A percentile compares a stretch with the other conserved stretches of the same genome.
phyloP scores from a whole-genome alignment of 1,140 invertebrate genomes.

The Drosophila micromelanica region DNA sequence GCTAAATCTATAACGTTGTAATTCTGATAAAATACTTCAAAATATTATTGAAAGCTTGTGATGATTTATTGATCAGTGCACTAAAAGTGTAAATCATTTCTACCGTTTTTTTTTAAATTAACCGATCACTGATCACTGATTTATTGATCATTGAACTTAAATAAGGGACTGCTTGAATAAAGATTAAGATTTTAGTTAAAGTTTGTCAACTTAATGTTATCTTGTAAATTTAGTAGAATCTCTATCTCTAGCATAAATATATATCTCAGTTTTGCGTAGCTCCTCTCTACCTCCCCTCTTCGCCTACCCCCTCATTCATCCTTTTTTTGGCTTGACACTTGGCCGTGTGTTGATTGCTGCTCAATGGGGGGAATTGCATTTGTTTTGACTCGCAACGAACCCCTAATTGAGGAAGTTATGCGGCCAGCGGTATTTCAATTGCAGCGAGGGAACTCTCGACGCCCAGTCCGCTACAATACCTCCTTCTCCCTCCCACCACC shows the following conservation, averaged over 20 bases:
- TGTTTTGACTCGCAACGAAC: constrained; percentile 43
- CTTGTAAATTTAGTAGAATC: neutral
- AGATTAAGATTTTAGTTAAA: too few relatives aligned
- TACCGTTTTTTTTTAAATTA: too few relatives aligned
- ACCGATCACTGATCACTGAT: too few relatives aligned
- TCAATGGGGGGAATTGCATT: constrained; percentile 22
- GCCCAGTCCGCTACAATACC: neutral
- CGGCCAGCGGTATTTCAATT: constrained; percentile 26
- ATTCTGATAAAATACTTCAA: too few relatives aligned
- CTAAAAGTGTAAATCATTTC: too few relatives aligned
- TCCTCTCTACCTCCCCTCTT: neutral
- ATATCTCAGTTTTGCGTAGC: neutral
- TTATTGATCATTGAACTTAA: too few relatives aligned
- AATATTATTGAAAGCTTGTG: too few relatives aligned
- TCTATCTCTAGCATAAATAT: neutral
- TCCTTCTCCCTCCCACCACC: neutral
- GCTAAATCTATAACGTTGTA: too few relatives aligned
- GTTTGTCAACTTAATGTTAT: too few relatives aligned
- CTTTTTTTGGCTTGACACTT: neutral
- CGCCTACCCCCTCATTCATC: too few relatives aligned
- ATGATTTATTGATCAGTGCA: too few relatives aligned
- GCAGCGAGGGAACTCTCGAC: constrained; percentile 12
- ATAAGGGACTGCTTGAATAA: too few relatives aligned
- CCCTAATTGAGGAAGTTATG: constrained; percentile 43
- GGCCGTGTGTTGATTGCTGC: constrained; percentile 24